Conservation (phyloP, 1,140 invertebrate genomes). For the Heliconius congener region DNA sequence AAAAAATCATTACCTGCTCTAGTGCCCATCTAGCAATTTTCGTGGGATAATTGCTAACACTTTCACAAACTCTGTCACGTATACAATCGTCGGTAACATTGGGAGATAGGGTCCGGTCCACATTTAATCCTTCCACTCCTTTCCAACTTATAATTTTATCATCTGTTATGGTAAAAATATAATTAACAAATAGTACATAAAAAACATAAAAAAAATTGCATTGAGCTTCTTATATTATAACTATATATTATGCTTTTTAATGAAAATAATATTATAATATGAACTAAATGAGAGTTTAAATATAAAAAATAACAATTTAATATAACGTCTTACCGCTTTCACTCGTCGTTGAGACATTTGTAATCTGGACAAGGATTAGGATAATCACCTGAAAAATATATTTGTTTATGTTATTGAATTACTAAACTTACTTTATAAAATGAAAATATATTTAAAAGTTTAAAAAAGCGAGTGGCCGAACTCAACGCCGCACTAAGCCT, state of each 20-base stretch:
- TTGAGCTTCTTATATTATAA: background rate
- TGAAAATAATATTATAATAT: background rate
- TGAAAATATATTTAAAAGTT: no score
- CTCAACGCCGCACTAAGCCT: no score
- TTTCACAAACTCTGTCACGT: background rate
- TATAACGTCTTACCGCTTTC: background rate
- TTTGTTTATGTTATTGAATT: background rate
- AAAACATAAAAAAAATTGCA: background rate
- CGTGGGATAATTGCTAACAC: background rate
- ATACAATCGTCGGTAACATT: background rate
- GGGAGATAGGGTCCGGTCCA: background rate
- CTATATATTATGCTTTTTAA: background rate
- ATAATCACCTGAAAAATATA: background rate
- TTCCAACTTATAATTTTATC: background rate
- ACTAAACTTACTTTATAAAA: background rate
- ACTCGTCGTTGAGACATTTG: background rate
- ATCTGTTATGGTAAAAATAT: background rate
- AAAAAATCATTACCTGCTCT: background rate
- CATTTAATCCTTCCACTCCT: background rate
- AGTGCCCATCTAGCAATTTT: background rate
- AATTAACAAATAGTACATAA: background rate
- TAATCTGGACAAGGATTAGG: background rate
- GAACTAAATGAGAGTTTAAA: background rate
- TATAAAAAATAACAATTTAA: background rate
- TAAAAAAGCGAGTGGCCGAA: no score